Conservation (phyloP, 2,113 vertebrate species). For the Forbesichthys agassizii region DNA sequence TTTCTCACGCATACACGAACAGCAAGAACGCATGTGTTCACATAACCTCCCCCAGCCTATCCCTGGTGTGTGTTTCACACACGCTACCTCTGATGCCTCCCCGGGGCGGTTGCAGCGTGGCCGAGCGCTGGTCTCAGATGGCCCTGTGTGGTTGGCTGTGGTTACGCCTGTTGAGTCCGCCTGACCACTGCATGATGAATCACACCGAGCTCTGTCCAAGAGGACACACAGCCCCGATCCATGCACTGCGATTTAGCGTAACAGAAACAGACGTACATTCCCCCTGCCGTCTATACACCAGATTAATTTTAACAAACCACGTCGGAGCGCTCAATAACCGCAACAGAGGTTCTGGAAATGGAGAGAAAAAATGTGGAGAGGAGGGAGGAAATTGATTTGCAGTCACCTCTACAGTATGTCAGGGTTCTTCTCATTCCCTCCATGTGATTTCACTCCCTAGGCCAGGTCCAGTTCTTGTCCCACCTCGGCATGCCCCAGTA, state of each 20-base stretch:
- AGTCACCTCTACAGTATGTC: constrained; percentile 59
- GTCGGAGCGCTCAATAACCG: constrained; percentile 55
- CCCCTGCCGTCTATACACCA: neutral
- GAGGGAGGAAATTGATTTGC: constrained; percentile 49
- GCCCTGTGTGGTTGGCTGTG: constrained; percentile 74
- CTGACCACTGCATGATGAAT: constrained; percentile 77
- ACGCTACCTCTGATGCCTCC: constrained; percentile 51
- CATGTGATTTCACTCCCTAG: constrained; percentile 64
- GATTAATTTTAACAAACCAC: constrained; percentile 69
- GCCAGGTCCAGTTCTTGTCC: constrained; percentile 72
- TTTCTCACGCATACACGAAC: constrained; percentile 12
- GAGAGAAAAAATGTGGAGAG: constrained; percentile 55
- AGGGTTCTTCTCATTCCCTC: constrained; percentile 68
- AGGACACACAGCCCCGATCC: constrained; percentile 19
- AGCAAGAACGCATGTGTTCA: constrained; percentile 12
- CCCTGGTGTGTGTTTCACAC: constrained; percentile 61
- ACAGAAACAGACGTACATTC: neutral
- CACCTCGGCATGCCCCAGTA: constrained; percentile 66
- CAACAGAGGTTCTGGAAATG: constrained; percentile 46
- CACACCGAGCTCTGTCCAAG: constrained; percentile 60
- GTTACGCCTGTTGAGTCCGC: constrained; percentile 73
- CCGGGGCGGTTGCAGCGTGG: constrained; percentile 50
- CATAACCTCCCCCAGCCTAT: constrained; percentile 19
- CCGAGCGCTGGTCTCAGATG: constrained; percentile 66
- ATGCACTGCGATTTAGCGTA: neutral